phyloP scores from a whole-genome alignment of 2,888 invertebrate species.

The Nemotelus nigrinus region DNA sequence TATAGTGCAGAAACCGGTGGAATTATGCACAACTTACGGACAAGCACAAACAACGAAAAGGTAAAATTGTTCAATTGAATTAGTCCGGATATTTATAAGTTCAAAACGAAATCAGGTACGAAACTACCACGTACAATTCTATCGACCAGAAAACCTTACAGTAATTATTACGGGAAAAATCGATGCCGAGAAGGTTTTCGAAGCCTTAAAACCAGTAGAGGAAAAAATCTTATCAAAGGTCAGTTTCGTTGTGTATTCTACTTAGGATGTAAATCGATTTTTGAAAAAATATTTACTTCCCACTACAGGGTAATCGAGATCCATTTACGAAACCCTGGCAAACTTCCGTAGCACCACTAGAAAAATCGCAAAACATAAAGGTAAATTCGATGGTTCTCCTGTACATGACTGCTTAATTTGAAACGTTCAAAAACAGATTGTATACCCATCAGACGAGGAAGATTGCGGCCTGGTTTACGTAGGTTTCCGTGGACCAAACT shows the following conservation, averaged over 20 bases:
- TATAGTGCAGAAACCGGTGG: constrained; percentile 90
- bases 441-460: constrained; percentile 80
- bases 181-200: constrained; percentile 78
- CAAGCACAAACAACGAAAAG: constrained; percentile 82
- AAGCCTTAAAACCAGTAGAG: constrained; percentile 77
- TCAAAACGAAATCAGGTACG: constrained; percentile 68
- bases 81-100: neutral
- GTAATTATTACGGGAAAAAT: constrained; percentile 86
- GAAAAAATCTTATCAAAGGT: constrained; percentile 74
- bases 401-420: neutral
- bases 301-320: constrained; percentile 26
- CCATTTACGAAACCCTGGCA: constrained; percentile 82
- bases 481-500: constrained; percentile 81
- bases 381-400: constrained; percentile 50
- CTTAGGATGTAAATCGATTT: neutral
- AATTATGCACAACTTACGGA: constrained; percentile 82
- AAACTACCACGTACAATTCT: constrained; percentile 85
- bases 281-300: constrained; percentile 40
- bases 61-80: constrained; percentile 63
- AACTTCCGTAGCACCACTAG: constrained; percentile 72
- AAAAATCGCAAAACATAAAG: constrained; percentile 68
- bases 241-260: neutral
- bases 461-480: constrained; percentile 80
- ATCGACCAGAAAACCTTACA: constrained; percentile 87
- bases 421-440: constrained; percentile 52